Percentiles rank a stretch among this genome's conserved stretches.
phyloP scores from a whole-genome alignment of 2,888 invertebrate species.

The Atrina japonica region DNA sequence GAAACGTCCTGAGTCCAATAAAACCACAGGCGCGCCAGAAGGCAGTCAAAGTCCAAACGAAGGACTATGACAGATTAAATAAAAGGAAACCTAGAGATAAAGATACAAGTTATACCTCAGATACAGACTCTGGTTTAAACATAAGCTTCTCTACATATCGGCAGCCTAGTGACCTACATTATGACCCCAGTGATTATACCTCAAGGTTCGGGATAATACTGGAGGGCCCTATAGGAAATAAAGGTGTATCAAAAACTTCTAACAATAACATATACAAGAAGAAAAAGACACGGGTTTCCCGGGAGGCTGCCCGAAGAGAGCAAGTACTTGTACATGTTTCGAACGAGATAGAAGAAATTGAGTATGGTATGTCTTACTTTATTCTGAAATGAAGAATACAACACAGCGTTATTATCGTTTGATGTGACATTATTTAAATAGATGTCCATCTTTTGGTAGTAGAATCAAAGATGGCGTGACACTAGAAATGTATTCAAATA shows the following conservation, averaged over 20 bases:
- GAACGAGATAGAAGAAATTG: conserved; percentile 60
- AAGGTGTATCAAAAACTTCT: conserved; percentile 3
- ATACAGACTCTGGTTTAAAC: conserved; percentile 42
- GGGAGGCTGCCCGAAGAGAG: conserved; percentile 42
- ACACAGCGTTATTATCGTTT: background rate
- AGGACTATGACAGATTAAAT: conserved; percentile 2
- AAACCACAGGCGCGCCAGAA: conserved; percentile 15
- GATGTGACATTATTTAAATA: background rate
- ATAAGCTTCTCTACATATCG: conserved; percentile 41
- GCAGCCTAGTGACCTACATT: conserved; percentile 33
- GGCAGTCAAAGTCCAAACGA: background rate
- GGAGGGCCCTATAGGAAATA: conserved; percentile 21
- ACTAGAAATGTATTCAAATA: no score
- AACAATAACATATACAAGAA: no score
- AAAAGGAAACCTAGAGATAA: conserved; percentile 22
- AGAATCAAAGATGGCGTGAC: no score
- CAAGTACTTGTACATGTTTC: conserved; percentile 49
- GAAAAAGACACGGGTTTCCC: conserved; percentile 43
- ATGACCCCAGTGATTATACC: background rate
- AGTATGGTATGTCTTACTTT: conserved; percentile 47
- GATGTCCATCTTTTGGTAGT: no score
- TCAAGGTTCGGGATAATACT: conserved; percentile 17
- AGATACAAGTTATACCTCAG: conserved; percentile 21
- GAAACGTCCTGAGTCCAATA: conserved; percentile 15
- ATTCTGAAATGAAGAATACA: background rate